Base-by-base conservation (phyloP, 2,888 invertebrate species). In the Rotaria socialis region DNA sequence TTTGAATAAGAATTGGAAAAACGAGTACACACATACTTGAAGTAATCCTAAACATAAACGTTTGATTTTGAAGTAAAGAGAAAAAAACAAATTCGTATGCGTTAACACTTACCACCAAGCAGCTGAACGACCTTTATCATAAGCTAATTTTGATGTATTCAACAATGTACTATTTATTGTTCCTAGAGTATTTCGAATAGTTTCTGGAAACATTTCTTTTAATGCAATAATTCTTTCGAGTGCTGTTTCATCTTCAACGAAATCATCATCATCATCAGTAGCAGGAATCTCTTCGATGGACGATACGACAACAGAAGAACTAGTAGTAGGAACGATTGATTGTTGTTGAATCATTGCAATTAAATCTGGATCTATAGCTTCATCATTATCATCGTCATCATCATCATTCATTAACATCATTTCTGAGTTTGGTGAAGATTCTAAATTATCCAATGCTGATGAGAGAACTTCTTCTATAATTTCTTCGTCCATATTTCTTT, bases 1-100 rank as follows among this genome's bases (percentile, higher is more conserved):
- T 80, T 80, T 80, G 80, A 80, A 80, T 47, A 10, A 80, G 47
- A n/a, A 80, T 80, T 14, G 80, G 80, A 80, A 80, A 80, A 47
- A 80, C 47, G 14, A 80, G 47, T 24, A 80, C 47, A 80, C 80
- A 47, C 41, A 80, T n/a, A 3, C 47, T 47, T 47, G 80, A 80
- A 22, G 47, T 80, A 1, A 43, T 11, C 80, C 80, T 80, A 80
- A 24, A 80, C n/a, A 27, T 2, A 16, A 35, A 35, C 3, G 6
- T 19, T 10, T 11, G 2, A 19, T 19, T 22, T 4, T 55, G 0
- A 55, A 16, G 6, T 2, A 16, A 19, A 55, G 6, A 55, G 2
- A n/a, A n/a, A n/a, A n/a, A n/a, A n/a, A n/a, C 22, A 22, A 55
- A 55, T 55, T 52, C 52, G 8, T 2, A 52, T 52, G 16, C n/a